Evolutionary conservation across 2,797 vertebrate species (phyloP).

Genomic region (Podargus strigoides): DNA sequence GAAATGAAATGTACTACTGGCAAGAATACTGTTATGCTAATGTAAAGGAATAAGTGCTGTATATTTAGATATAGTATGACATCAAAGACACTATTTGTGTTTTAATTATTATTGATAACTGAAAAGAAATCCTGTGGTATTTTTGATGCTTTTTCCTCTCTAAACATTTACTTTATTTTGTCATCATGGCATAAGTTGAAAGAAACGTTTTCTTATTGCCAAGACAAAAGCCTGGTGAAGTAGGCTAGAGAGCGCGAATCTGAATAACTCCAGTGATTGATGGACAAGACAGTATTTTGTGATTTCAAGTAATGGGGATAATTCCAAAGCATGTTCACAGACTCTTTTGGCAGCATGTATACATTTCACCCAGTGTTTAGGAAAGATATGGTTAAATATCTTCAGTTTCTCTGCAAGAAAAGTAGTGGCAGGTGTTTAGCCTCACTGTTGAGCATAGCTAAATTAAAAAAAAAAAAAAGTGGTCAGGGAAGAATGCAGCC

Average conservation of each 20-base stretch:
- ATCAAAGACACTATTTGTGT: background rate
- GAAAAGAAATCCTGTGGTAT: background rate
- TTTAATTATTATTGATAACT: background rate
- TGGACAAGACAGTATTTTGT: background rate
- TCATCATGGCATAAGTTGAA: background rate
- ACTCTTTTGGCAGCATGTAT: background rate
- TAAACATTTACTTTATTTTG: background rate
- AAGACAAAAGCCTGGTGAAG: background rate
- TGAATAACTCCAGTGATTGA: background rate
- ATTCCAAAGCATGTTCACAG: background rate
- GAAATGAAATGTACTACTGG: background rate
- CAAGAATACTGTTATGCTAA: background rate
- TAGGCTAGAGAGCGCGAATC: background rate
- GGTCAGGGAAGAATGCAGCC: background rate
- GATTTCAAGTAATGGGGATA: background rate
- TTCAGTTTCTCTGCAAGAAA: background rate
- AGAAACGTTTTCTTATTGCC: background rate
- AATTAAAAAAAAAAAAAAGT: background rate
- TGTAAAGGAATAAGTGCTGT: background rate
- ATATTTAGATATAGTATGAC: background rate
- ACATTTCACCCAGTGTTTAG: background rate
- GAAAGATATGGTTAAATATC: background rate
- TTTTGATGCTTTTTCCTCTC: background rate
- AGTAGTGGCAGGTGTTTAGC: slow-evolving; percentile 35
- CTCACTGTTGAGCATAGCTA: background rate